phyloP scores from a whole-genome alignment of 2,113 vertebrate genomes.

The Thymallus thymallus region DNA sequence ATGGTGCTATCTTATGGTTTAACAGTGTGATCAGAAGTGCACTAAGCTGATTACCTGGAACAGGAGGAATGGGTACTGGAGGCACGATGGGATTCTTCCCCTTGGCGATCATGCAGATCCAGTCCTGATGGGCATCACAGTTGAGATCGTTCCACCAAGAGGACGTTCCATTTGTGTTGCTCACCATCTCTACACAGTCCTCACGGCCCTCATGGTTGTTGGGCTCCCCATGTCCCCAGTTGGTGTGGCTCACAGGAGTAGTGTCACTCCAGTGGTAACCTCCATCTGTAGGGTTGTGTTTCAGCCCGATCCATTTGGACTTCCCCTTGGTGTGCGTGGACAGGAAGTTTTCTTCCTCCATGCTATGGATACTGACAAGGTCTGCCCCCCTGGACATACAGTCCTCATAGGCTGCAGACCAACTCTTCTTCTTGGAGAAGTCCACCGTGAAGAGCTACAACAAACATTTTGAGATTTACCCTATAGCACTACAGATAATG shows the following conservation, averaged over 20 bases:
- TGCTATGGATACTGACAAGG: conserved; percentile 72
- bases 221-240: conserved; percentile 75
- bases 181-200: conserved; percentile 77
- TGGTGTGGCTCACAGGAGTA: conserved; percentile 69
- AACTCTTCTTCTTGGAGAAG: conserved; percentile 72
- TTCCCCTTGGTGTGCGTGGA: conserved; percentile 62
- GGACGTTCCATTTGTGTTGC: conserved; percentile 59
- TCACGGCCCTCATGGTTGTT: conserved; percentile 73
- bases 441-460: conserved; percentile 71
- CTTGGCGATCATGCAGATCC: conserved; percentile 75
- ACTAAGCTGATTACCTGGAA: conserved; percentile 59
- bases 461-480: neutral
- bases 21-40: neutral
- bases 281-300: conserved; percentile 64
- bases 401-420: conserved; percentile 68
- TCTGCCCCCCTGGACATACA: conserved; percentile 65
- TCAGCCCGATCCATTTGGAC: conserved; percentile 77
- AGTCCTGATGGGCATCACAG: conserved; percentile 77
- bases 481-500: neutral
- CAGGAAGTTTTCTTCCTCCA: conserved; percentile 69
- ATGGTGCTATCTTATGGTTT: neutral
- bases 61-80: conserved; percentile 58
- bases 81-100: conserved; percentile 65
- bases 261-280: conserved; percentile 77
- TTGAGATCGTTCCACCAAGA: conserved; percentile 78